These are phyloP conservation scores for Echinarachnius parma DNA, from an alignment of 53 echinoderm and acorn worm genomes.

Conservation along the genomic window DNA sequence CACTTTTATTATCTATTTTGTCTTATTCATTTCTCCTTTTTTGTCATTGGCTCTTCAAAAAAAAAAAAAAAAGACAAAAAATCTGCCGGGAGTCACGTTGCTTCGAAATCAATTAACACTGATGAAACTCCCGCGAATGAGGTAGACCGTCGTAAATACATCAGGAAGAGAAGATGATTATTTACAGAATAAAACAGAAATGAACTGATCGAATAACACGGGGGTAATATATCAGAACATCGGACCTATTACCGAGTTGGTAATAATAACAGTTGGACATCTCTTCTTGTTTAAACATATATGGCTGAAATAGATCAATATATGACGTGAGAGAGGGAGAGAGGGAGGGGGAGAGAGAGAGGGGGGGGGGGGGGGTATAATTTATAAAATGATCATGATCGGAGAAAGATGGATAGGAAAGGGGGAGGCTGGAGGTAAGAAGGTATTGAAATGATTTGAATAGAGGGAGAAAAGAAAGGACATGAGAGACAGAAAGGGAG, in stretches of 20 bases:
- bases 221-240: too few species aligned
- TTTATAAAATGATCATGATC: too few species aligned
- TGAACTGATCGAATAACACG: too few species aligned
- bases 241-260: too few species aligned
- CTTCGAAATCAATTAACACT: slow-evolving; percentile 25
- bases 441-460: background rate
- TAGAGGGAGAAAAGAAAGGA: background rate
- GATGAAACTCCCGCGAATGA: slow-evolving; percentile 9
- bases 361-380: background rate
- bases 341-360: slow-evolving; percentile 4
- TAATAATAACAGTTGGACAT: too few species aligned
- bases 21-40: background rate
- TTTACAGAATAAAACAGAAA: too few species aligned
- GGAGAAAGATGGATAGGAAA: background rate
- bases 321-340: background rate
- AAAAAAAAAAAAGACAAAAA: background rate
- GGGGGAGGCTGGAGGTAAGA: background rate
- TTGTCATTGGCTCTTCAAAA: background rate
- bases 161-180: too few species aligned
- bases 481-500: background rate
- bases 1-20: too few species aligned
- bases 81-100: background rate
- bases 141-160: background rate
- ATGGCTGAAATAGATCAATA: too few species aligned
- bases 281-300: too few species aligned